Percentiles rank a stretch among this genome's conserved stretches.
These are phyloP conservation scores for Cacoxenus indagator DNA, from an alignment of 2,888 invertebrate genomes.

Conservation along the genomic window DNA sequence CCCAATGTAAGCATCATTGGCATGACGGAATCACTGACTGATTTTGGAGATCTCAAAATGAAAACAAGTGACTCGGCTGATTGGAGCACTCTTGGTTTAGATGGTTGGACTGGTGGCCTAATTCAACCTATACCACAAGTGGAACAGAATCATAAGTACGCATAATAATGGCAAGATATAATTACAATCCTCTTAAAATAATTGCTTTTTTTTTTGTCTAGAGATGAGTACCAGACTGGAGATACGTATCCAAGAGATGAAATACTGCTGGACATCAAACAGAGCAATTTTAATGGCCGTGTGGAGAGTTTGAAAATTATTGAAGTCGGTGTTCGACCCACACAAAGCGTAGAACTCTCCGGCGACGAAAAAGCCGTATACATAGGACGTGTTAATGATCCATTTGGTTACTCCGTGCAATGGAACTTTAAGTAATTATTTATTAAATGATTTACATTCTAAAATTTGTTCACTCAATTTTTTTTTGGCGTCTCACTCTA, in stretches of 20 bases:
- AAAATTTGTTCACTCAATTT: too few relatives aligned
- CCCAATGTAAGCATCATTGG: constrained; percentile 55
- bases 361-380: constrained; percentile 57
- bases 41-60: neutral
- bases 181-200: neutral
- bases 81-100: constrained; percentile 61
- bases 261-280: constrained; percentile 40
- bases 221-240: constrained; percentile 5
- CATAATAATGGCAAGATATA: neutral
- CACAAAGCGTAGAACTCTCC: neutral
- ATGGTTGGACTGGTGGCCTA: constrained; percentile 66
- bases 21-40: too few relatives aligned
- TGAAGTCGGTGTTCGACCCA: neutral
- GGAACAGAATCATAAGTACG: constrained; percentile 48
- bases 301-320: constrained; percentile 45
- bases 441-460: neutral
- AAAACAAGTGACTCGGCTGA: constrained; percentile 36
- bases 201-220: neutral
- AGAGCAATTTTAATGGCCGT: constrained; percentile 43
- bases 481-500: neutral
- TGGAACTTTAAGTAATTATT: constrained; percentile 59
- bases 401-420: constrained; percentile 69
- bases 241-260: constrained; percentile 39
- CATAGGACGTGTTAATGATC: constrained; percentile 68
- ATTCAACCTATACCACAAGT: constrained; percentile 30